Base-by-base conservation (phyloP, 2,113 vertebrate genomes). In the Tachycineta bicolor region DNA sequence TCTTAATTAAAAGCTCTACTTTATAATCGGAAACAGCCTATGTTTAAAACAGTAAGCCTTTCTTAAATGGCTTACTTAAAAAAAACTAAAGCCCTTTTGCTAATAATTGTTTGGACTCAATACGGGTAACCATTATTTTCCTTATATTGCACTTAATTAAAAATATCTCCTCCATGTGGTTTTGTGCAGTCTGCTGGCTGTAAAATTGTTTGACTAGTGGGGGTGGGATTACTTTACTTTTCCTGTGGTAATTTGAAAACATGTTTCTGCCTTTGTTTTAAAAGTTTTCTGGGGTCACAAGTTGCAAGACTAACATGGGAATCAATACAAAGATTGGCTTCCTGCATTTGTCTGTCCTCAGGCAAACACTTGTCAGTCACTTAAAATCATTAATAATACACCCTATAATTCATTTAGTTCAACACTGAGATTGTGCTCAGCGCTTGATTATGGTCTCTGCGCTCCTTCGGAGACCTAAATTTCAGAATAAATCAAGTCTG, bases 1-100 rank as follows among this genome's bases (percentile, higher is more conserved):
- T 97, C 97, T 97, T 98, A 98, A 98, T 98, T 97, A 97, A 98
- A 98, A 98, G 89, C 95, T 97, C 94, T 97, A 24, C 43, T 97
- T 98, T 96, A 89, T 98, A 98, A 98, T 98, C 73, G 26, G 96
- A 97, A 98, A 93, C 97, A 98, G 96, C 84, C 88, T 96, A 90
- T 93, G 82, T 81, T 96, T 74, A 31, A 96, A 96, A 75, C 93
- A 93, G 95, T 78, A 76, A 95, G 81, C 88, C 56, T 44, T 96
- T 97, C 93, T 97, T 95, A 85, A 94, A 96, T 90, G 95, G 64
- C 80, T 96, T 97, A 76, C 98, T 98, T 97, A 65, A 90, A 97
- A 96, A 96, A 96, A 96, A 55, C 96, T 52, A 20, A 88, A 82
- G 55, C 89, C 65, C 87, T 97, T 94, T 79, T 70, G 89, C 83